phyloP scores from a whole-genome alignment of 92 coral and sea anemone genomes.

The Chrysogorgia sp. region DNA sequence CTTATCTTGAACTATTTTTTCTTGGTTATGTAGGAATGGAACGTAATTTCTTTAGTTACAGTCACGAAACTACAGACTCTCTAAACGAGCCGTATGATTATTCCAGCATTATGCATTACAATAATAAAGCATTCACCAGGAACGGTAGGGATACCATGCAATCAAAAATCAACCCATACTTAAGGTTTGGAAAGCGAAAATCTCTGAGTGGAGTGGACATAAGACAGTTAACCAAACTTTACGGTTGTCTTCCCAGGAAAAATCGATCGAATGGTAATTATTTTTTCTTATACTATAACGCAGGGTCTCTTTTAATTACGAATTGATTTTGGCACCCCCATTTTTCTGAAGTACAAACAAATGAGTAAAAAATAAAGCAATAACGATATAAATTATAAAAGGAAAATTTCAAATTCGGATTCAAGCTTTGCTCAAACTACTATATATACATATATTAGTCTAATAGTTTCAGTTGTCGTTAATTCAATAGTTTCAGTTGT shows the following conservation, averaged over 20 bases:
- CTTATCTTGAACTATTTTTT: background rate
- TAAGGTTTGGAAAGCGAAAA: slow-evolving; percentile 16
- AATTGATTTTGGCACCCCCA: too few species aligned
- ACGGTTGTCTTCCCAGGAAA: background rate
- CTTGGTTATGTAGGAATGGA: slow-evolving; percentile 17
- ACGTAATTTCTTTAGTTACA: slow-evolving; percentile 32
- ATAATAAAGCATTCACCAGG: slow-evolving; percentile 37
- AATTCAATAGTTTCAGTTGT: too few species aligned
- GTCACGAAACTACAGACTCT: slow-evolving; percentile 33
- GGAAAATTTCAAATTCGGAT: too few species aligned
- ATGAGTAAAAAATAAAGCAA: too few species aligned
- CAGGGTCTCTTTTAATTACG: too few species aligned
- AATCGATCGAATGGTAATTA: background rate
- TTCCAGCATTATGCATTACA: slow-evolving; percentile 38
- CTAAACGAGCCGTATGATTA: slow-evolving; percentile 31
- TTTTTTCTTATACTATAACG: background rate
- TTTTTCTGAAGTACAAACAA: too few species aligned
- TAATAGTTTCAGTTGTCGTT: too few species aligned
- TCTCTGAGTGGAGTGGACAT: slow-evolving; percentile 25
- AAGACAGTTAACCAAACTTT: slow-evolving; percentile 15
- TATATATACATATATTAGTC: too few species aligned
- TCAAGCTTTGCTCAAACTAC: too few species aligned
- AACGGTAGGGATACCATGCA: slow-evolving; percentile 44
- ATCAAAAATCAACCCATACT: slow-evolving; percentile 20
- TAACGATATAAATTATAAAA: too few species aligned